Evolutionary conservation across 23 tunicate species (phyloP).

Genomic region (Styela clava): DNA sequence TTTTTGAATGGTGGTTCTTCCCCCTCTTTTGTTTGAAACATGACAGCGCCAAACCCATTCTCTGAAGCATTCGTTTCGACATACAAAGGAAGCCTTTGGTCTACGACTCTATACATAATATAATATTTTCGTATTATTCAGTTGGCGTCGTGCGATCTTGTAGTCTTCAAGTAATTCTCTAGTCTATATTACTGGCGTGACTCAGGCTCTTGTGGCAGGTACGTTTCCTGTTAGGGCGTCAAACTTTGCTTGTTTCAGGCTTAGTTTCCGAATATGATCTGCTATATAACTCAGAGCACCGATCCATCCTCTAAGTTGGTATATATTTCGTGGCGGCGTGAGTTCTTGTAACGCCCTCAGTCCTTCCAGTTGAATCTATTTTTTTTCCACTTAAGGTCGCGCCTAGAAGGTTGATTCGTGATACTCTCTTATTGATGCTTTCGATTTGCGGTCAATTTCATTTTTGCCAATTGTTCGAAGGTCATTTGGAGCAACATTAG

Average conservation of each 20-base stretch:
- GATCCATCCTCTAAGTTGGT: conserved; percentile 9
- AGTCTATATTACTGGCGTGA: not conserved
- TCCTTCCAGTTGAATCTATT: conserved; percentile 21
- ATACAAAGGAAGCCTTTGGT: conserved; percentile 3
- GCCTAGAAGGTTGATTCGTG: not conserved
- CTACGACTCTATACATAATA: not conserved
- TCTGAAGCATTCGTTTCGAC: conserved; percentile 34
- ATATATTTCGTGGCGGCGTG: conserved; percentile 25
- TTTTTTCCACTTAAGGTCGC: conserved; percentile 2
- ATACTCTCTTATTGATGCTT: not conserved
- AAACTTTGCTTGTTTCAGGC: conserved; percentile 2
- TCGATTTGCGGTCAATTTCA: not conserved
- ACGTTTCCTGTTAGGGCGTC: conserved; percentile 2
- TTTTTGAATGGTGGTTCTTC: not conserved
- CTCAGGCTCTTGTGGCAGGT: not conserved
- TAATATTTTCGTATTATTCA: not conserved
- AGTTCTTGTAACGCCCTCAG: conserved; percentile 8
- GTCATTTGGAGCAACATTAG: conserved; percentile 2
- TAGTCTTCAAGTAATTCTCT: not conserved
- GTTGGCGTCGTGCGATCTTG: not conserved
- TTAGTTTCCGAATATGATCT: conserved; percentile 19
- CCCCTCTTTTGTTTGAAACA: conserved; percentile 22
- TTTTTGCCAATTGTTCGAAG: conserved; percentile 19
- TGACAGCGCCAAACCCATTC: conserved; percentile 28
- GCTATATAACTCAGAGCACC: conserved; percentile 23